A percentile compares a stretch with the other conserved stretches of the same genome.
These are phyloP conservation scores for Philaenus spumarius DNA, from an alignment of 1,140 invertebrate species.

Conservation along the genomic window DNA sequence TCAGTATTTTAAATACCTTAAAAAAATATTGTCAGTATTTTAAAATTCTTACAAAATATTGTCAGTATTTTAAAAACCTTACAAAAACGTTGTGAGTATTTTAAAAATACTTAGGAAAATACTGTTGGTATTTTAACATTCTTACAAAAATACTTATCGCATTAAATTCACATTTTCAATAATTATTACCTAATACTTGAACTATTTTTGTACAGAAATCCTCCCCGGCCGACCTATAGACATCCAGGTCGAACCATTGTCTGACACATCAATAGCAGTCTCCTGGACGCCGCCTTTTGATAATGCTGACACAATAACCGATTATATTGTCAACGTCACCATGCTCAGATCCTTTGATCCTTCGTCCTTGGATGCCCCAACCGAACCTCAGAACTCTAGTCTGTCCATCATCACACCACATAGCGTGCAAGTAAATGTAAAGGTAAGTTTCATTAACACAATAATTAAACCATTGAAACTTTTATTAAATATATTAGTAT, in stretches of 20 bases:
- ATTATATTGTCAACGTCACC: constrained; percentile 66
- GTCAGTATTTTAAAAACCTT: too few relatives aligned
- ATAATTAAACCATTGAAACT: too few relatives aligned
- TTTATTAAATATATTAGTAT: too few relatives aligned
- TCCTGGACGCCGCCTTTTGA: constrained; percentile 57
- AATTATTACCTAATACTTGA: too few relatives aligned
- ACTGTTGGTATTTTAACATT: constrained; percentile 7
- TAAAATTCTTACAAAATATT: too few relatives aligned
- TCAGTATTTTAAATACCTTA: too few relatives aligned
- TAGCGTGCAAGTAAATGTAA: constrained; percentile 33
- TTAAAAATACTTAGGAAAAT: too few relatives aligned
- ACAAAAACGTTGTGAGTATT: too few relatives aligned
- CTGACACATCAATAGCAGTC: constrained; percentile 59
- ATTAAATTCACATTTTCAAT: too few relatives aligned
- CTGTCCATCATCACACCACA: constrained; percentile 30
- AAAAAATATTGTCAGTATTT: too few relatives aligned
- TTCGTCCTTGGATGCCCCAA: constrained; percentile 2
- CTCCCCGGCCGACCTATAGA: constrained; percentile 63
- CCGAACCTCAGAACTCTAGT: constrained; percentile 25
- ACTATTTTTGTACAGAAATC: constrained; percentile 57
- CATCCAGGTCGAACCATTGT: constrained; percentile 59
- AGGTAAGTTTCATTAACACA: constrained; percentile 23
- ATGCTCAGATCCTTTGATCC: constrained; percentile 55
- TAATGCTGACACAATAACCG: constrained; percentile 54
- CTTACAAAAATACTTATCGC: too few relatives aligned